phyloP scores from a whole-genome alignment of 2,797 vertebrate genomes.

The Lepilemur septentrionalis region DNA sequence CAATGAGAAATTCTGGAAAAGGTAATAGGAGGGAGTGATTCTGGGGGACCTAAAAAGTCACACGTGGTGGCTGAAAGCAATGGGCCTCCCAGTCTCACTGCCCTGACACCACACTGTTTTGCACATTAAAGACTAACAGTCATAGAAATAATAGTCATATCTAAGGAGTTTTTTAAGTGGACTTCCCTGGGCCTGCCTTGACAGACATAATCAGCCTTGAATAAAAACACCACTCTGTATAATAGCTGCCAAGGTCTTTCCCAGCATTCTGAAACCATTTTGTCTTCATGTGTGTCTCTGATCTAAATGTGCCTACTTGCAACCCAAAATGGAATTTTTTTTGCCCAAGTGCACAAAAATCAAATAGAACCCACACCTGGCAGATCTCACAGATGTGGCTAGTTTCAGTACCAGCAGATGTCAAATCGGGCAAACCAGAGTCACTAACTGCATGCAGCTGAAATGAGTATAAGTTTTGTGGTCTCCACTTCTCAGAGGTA shows the following conservation, averaged over 20 bases:
- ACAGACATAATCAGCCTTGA: neutral
- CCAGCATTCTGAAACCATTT: neutral
- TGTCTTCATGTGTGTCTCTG: neutral
- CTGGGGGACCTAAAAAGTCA: neutral
- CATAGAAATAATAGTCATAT: neutral
- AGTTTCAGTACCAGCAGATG: slow-evolving; percentile 8
- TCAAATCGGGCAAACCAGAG: neutral
- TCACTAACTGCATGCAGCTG: neutral
- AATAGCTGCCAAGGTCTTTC: neutral
- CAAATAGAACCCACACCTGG: neutral
- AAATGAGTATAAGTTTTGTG: neutral
- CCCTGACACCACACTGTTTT: neutral
- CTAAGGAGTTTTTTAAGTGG: neutral
- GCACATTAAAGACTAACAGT: neutral
- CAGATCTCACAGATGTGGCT: neutral
- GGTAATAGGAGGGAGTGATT: neutral
- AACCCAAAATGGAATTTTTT: neutral
- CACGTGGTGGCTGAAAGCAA: neutral
- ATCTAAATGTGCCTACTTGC: slow-evolving; percentile 38
- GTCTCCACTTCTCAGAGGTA: neutral
- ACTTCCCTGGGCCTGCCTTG: neutral
- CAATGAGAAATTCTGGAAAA: neutral
- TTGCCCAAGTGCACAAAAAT: neutral
- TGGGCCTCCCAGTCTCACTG: neutral
- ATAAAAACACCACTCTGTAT: neutral